Conservation (phyloP, 2,113 vertebrate species). For the Synchiropus splendidus region DNA sequence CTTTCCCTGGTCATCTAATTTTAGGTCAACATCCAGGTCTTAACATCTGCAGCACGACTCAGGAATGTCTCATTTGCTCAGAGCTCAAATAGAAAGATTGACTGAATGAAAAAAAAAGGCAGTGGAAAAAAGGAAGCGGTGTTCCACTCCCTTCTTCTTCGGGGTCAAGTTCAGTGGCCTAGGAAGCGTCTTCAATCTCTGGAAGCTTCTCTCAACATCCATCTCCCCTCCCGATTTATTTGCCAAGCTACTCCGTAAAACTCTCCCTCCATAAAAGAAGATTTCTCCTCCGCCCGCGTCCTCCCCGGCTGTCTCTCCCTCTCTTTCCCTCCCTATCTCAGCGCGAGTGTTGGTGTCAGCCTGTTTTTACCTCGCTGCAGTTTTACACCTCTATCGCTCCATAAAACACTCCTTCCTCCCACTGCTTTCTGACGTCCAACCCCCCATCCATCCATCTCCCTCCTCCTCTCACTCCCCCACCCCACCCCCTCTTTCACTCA, state of each 20-base stretch:
- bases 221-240: too few species aligned
- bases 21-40: too few species aligned
- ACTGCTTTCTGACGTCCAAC: constrained; percentile 52
- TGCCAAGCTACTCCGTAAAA: too few species aligned
- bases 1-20: too few species aligned
- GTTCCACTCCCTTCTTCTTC: constrained; percentile 24
- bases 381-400: constrained; percentile 50
- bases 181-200: too few species aligned
- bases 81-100: too few species aligned
- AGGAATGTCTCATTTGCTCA: too few species aligned
- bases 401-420: constrained; percentile 61
- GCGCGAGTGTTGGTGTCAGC: constrained; percentile 8
- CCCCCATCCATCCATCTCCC: constrained; percentile 49
- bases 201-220: too few species aligned
- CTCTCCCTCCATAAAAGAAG: constrained; percentile 3
- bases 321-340: constrained; percentile 15
- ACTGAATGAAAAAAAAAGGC: too few species aligned
- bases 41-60: too few species aligned
- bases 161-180: constrained; percentile 5
- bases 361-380: constrained; percentile 27
- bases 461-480: constrained; percentile 6
- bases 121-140: too few species aligned
- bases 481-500: constrained; percentile 11
- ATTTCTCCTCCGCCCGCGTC: constrained; percentile 2
- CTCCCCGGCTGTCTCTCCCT: not conserved